Evolutionary conservation across 1,140 invertebrate genomes (phyloP), one percentile per base, ranked within the genome.

Genomic region (Anastatus disparis): DNA sequence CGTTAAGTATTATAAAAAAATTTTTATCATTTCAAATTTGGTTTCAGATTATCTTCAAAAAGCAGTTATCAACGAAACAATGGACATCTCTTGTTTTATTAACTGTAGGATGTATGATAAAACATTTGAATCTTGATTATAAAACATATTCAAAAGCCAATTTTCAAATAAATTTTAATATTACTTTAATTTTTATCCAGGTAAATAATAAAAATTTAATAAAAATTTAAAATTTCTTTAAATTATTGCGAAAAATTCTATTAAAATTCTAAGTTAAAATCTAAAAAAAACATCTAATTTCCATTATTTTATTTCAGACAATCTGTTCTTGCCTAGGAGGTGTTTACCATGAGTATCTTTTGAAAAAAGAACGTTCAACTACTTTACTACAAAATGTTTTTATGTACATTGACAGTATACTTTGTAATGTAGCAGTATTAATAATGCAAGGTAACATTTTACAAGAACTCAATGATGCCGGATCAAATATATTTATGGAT

Each of bases 371-470:
- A 73, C 94, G 94, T 73, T 91, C 97, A 0, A 92, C 97, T 81
- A 94, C 98, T 74, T 96, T 95, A 85, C 84, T 97, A 69, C 97
- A 98, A 86, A 99, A 98, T 87, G 89, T 96, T 1, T 98, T 96
- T 79, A 97, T 98, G 95, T 98, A 98, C 81, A 77, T 96, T 12
- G 94, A 98, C 84, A 98, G 96, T 27, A 96, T 98, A 75, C 76
- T 98, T 15, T 97, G 95, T 80, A 98, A 97, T 87, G 78, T 92
- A 20, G 76, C 89, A 17, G 80, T 96, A 20, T 81, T 97, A 52
- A 74, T 89, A 20, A 78, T 90, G 8, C 89, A 91, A 79, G 93
- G 91, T 2, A 88, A 92, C 78, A 73, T 92, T 0, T 55, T 77
- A 2, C 84, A 84, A 63, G 88, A 90, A 20, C 90, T 96, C 65